A percentile compares a stretch with the other conserved stretches of the same genome.
phyloP scores from a whole-genome alignment of 2,888 invertebrate genomes.

The Synergus umbraculus region DNA sequence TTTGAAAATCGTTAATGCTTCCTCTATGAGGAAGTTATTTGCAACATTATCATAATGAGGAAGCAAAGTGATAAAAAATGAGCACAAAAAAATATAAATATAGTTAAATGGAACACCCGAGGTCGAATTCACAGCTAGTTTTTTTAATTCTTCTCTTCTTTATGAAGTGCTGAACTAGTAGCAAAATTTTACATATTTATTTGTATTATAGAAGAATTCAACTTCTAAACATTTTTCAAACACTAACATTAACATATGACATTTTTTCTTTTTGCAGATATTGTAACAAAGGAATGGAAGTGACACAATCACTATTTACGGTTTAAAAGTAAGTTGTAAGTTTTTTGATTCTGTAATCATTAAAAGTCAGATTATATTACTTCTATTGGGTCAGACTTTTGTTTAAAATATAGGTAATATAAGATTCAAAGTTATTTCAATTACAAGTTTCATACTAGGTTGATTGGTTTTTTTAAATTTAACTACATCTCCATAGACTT shows the following conservation, averaged over 20 bases:
- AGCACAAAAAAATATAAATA: too few relatives aligned
- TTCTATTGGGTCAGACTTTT: neutral
- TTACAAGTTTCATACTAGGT: neutral
- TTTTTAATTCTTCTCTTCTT: too few relatives aligned
- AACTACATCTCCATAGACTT: neutral
- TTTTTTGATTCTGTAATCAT: neutral
- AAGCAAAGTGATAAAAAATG: too few relatives aligned
- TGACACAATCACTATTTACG: neutral
- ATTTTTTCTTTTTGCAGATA: neutral
- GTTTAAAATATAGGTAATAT: too few relatives aligned
- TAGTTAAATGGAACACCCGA: too few relatives aligned
- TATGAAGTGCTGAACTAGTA: too few relatives aligned
- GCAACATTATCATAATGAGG: too few relatives aligned
- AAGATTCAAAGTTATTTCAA: neutral
- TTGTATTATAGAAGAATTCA: too few relatives aligned
- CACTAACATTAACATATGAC: neutral
- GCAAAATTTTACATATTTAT: too few relatives aligned
- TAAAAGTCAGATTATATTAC: neutral
- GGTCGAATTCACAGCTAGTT: too few relatives aligned
- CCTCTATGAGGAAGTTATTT: too few relatives aligned
- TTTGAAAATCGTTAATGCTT: too few relatives aligned
- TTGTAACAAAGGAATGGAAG: conserved; percentile 3
- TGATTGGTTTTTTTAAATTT: neutral
- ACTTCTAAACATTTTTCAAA: neutral
- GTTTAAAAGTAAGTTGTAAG: neutral